phyloP scores from a whole-genome alignment of 2,888 invertebrate genomes.

The Pseudoips prasinana region DNA sequence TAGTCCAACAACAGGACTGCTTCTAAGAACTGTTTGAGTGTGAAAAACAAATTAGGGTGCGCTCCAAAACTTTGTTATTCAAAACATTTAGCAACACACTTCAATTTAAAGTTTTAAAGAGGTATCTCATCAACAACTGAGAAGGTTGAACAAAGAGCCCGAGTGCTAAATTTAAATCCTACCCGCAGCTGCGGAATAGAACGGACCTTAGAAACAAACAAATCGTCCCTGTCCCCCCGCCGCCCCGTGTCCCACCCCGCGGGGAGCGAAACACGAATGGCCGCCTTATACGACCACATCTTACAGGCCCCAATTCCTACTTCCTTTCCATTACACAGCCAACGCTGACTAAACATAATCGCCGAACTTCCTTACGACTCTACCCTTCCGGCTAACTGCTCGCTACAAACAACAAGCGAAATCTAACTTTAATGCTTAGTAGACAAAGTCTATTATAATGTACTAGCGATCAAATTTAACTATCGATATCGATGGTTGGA shows the following conservation, averaged over 20 bases:
- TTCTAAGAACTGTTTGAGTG: no score
- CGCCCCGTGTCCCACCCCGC: conserved; percentile 23
- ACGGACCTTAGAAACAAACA: conserved; percentile 78
- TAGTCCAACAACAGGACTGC: no score
- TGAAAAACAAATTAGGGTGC: conserved; percentile 26
- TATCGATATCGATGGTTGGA: conserved; percentile 41
- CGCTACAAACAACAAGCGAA: conserved; percentile 39
- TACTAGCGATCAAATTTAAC: conserved; percentile 27
- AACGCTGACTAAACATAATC: conserved; percentile 81
- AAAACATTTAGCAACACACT: conserved; percentile 51
- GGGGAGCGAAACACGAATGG: conserved; percentile 50
- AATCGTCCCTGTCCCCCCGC: conserved; percentile 53
- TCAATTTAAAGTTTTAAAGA: conserved; percentile 74
- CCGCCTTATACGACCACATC: conserved; percentile 79
- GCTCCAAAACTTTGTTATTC: conserved; percentile 26
- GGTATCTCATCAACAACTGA: conserved; percentile 67
- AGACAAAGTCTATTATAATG: conserved; percentile 43
- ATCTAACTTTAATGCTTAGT: conserved; percentile 46
- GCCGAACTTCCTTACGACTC: conserved; percentile 81
- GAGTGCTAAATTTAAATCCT: conserved; percentile 71
- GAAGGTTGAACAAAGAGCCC: conserved; percentile 67
- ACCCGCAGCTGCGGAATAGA: conserved; percentile 70
- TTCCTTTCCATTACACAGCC: conserved; percentile 79
- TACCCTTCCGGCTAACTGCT: conserved; percentile 76
- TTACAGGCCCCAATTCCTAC: conserved; percentile 80